Percentiles rank a stretch among this genome's conserved stretches.
phyloP scores from a whole-genome alignment of 2,888 invertebrate species.

The Corythucha ciliata region DNA sequence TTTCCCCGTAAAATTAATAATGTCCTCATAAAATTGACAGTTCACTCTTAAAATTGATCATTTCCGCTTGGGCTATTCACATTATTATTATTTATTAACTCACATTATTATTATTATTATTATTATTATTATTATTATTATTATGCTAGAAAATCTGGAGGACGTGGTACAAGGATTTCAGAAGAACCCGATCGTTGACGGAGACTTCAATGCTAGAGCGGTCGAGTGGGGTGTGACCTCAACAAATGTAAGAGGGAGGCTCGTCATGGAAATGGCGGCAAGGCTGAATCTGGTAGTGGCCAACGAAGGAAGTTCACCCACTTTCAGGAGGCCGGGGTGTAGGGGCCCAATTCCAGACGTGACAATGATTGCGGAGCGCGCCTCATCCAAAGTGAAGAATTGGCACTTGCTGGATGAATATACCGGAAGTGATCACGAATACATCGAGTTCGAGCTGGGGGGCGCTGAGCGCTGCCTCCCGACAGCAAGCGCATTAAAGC shows the following conservation, averaged over 20 bases:
- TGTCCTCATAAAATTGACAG: too few relatives aligned
- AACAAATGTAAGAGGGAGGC: constrained; percentile 31
- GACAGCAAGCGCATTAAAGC: background rate
- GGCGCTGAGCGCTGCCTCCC: background rate
- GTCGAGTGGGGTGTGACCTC: constrained; percentile 33
- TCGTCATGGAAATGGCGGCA: constrained; percentile 32
- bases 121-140: too few relatives aligned
- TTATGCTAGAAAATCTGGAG: constrained; percentile 11
- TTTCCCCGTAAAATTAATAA: too few relatives aligned
- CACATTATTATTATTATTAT: too few relatives aligned
- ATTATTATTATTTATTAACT: too few relatives aligned
- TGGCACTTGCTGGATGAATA: constrained; percentile 15
- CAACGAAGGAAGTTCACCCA: constrained; percentile 19
- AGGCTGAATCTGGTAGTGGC: constrained; percentile 29
- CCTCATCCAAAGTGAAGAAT: background rate
- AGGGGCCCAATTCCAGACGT: constrained; percentile 6
- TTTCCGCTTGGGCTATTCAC: too few relatives aligned
- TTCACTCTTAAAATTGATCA: too few relatives aligned
- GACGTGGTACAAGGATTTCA: background rate
- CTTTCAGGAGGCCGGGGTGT: constrained; percentile 10
- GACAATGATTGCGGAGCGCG: background rate
- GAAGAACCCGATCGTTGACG: constrained; percentile 24
- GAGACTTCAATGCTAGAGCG: constrained; percentile 31
- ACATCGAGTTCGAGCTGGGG: constrained; percentile 19
- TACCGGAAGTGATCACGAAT: constrained; percentile 31